Evolutionary conservation across 2,888 invertebrate genomes (phyloP).

Genomic region (Incurvaria masculella): DNA sequence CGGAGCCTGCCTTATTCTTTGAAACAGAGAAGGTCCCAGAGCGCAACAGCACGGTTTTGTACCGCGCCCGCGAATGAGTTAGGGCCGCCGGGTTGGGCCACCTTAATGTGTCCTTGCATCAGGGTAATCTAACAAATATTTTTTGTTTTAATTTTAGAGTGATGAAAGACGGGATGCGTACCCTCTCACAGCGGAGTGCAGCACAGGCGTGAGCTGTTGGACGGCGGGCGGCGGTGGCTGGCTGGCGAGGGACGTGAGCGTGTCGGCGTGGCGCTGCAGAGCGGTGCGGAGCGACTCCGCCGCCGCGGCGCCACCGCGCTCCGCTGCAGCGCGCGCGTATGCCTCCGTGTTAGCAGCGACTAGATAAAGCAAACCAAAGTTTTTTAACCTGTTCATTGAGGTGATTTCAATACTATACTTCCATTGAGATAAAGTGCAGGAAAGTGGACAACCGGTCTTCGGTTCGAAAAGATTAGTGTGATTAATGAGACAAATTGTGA

Average conservation of each 20-base stretch:
- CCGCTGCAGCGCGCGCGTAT: conserved; percentile 38
- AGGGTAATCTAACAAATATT: too few species aligned
- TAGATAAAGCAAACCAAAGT: conserved; percentile 13
- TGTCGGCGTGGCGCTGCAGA: conserved; percentile 32
- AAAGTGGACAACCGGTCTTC: too few species aligned
- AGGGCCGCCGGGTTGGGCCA: too few species aligned
- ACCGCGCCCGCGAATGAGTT: too few species aligned
- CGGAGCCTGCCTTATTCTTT: too few species aligned
- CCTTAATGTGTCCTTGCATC: too few species aligned
- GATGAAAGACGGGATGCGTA: too few species aligned
- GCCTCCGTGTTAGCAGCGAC: conserved; percentile 39
- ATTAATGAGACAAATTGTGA: too few species aligned
- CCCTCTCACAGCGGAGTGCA: conserved; percentile 32
- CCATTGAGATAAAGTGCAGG: not conserved
- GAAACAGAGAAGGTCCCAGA: too few species aligned
- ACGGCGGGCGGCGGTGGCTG: conserved; percentile 19
- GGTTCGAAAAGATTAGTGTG: too few species aligned
- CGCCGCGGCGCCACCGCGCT: conserved; percentile 32
- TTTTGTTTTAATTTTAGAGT: too few species aligned
- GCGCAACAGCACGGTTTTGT: too few species aligned
- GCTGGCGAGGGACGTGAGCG: conserved; percentile 20
- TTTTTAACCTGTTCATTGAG: not conserved
- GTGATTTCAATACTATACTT: not conserved
- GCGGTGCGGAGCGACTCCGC: conserved; percentile 27
- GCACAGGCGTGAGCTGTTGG: conserved; percentile 23